These are phyloP conservation scores for Sylvietta virens DNA, from an alignment of 2,113 vertebrate species.

Conservation along the genomic window DNA sequence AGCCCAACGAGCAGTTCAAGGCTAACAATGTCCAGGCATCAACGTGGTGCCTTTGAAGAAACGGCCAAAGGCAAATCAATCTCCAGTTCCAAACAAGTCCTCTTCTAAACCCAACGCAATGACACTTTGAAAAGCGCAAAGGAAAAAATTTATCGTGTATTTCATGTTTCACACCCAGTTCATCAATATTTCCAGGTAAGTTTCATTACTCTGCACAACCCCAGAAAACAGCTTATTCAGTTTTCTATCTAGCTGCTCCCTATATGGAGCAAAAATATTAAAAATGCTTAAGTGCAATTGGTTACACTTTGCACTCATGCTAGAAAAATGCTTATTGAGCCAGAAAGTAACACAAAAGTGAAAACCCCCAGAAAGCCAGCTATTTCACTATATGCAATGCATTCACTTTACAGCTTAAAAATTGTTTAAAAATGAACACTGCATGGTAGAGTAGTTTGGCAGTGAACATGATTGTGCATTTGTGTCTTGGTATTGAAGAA, in stretches of 20 bases:
- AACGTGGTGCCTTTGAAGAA: neutral
- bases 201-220: neutral
- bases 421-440: constrained; percentile 69
- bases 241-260: neutral
- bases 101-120: neutral
- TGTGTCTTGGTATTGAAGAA: constrained; percentile 67
- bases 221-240: constrained; percentile 13
- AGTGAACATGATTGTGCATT: constrained; percentile 73
- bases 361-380: constrained; percentile 65
- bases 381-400: constrained; percentile 57
- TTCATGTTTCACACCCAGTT: neutral
- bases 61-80: neutral
- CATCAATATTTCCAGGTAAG: neutral
- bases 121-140: neutral
- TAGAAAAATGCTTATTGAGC: constrained; percentile 71
- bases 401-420: constrained; percentile 68
- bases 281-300: constrained; percentile 61
- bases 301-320: constrained; percentile 56
- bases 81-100: neutral
- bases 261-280: constrained; percentile 60
- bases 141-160: neutral
- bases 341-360: constrained; percentile 68
- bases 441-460: constrained; percentile 46
- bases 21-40: neutral
- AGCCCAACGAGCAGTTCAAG: neutral